Evolutionary conservation across 2,797 vertebrate species (phyloP).

Genomic region (Champsocephalus gunnari): DNA sequence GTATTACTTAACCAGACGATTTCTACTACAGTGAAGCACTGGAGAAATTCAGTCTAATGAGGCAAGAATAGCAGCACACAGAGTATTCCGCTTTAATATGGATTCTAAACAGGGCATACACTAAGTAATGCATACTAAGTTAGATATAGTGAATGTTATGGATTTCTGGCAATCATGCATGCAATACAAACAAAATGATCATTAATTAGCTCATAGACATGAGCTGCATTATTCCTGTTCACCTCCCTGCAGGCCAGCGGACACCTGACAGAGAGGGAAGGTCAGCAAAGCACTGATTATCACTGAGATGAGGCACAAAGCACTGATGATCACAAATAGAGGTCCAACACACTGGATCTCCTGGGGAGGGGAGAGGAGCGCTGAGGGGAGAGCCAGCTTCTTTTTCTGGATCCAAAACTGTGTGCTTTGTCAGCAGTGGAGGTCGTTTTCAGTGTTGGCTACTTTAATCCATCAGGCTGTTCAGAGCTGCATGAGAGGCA

Average conservation of each 20-base stretch:
- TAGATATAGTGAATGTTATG: not conserved
- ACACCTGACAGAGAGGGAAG: slow-evolving; percentile 19
- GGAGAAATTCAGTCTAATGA: not conserved
- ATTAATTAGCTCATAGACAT: not conserved
- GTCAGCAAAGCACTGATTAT: not conserved
- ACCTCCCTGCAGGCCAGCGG: slow-evolving; percentile 23
- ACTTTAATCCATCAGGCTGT: slow-evolving; percentile 42
- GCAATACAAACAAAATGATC: not conserved
- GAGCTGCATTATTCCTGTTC: slow-evolving; percentile 22
- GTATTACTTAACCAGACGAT: too few species aligned
- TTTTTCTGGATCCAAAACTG: slow-evolving; percentile 36
- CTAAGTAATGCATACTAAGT: not conserved
- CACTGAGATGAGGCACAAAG: slow-evolving; percentile 13
- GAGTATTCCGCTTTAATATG: not conserved
- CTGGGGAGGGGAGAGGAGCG: slow-evolving; percentile 25
- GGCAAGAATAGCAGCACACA: not conserved
- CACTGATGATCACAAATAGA: slow-evolving; percentile 57
- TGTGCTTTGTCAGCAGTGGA: slow-evolving; percentile 39
- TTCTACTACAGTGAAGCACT: not conserved
- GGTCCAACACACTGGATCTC: slow-evolving; percentile 39
- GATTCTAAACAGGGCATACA: not conserved
- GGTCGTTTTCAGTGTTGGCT: slow-evolving; percentile 47
- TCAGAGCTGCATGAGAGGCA: slow-evolving; percentile 21
- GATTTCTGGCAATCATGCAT: not conserved
- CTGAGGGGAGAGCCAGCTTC: slow-evolving; percentile 10